These are phyloP conservation scores for Sarcophaga rosellei DNA, from an alignment of 2,888 invertebrate species.

Conservation along the genomic window DNA sequence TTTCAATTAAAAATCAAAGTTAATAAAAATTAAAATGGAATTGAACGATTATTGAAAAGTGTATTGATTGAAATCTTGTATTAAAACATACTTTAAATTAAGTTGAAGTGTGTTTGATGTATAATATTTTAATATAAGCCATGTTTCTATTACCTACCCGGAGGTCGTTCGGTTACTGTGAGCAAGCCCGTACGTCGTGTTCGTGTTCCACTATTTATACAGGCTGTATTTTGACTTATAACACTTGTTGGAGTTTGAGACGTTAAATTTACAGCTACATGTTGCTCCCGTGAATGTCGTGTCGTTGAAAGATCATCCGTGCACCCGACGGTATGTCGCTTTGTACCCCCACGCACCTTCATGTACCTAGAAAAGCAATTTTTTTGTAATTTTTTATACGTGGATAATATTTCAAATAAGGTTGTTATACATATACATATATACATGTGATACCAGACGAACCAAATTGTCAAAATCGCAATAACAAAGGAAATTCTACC, in stretches of 20 bases:
- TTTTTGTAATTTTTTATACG: background rate
- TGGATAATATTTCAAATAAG: too few species aligned
- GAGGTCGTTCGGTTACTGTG: constrained; percentile 93
- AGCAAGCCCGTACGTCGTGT: constrained; percentile 91
- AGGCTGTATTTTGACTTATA: constrained; percentile 71
- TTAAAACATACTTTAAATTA: background rate
- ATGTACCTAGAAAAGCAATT: constrained; percentile 84
- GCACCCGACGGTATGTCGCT: constrained; percentile 90
- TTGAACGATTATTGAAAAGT: background rate
- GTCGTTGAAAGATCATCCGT: constrained; percentile 84
- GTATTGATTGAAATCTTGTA: background rate
- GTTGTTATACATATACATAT: background rate
- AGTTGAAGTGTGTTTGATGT: constrained; percentile 8
- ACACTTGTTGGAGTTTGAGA: constrained; percentile 47
- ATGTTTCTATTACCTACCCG: constrained; percentile 84
- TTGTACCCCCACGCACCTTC: constrained; percentile 87
- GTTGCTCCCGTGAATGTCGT: constrained; percentile 72
- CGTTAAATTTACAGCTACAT: constrained; percentile 47
- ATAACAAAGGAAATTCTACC: too few species aligned
- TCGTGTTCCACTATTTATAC: constrained; percentile 82
- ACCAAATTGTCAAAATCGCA: too few species aligned
- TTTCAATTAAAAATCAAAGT: background rate
- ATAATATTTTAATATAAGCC: too few species aligned
- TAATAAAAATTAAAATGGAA: constrained; percentile 6
- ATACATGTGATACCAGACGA: constrained; percentile 74